A percentile compares a stretch with the other conserved stretches of the same genome.
phyloP scores from a whole-genome alignment of 2,797 vertebrate species.

The Myotis myotis region DNA sequence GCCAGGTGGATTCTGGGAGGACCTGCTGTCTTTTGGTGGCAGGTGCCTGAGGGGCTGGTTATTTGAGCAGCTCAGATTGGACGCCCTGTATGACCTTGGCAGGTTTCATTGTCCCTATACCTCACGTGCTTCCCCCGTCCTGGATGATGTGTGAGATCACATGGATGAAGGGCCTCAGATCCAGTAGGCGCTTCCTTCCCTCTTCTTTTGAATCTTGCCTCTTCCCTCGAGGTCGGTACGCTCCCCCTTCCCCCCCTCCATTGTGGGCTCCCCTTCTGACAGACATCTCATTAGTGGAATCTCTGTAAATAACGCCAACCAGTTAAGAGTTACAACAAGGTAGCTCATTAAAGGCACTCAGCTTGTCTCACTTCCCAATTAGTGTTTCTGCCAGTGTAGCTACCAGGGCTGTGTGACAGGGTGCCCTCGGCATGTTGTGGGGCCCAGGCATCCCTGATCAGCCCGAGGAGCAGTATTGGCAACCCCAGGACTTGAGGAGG shows the following conservation, averaged over 20 bases:
- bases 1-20: not conserved
- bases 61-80: too few relatives aligned
- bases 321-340: constrained; percentile 89
- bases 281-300: constrained; percentile 89
- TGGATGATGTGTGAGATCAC: not conserved
- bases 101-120: not conserved
- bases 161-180: not conserved
- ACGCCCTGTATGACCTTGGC: not conserved
- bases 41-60: not conserved
- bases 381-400: constrained; percentile 83
- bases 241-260: not conserved
- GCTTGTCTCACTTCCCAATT: constrained; percentile 89
- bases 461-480: constrained; percentile 78
- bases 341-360: constrained; percentile 89
- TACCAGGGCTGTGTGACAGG: constrained; percentile 83
- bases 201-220: not conserved
- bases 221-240: not conserved
- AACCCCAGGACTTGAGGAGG: constrained; percentile 49
- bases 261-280: constrained; percentile 78
- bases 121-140: too few relatives aligned
- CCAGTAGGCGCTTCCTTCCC: not conserved
- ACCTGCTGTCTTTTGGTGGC: not conserved
- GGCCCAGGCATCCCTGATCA: constrained; percentile 79
- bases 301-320: constrained; percentile 89
- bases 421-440: constrained; percentile 81